Percentiles rank a stretch among this genome's conserved stretches.
Evolutionary conservation across 2,113 vertebrate genomes (phyloP).

Genomic region (Corythoichthys haematopterus): DNA sequence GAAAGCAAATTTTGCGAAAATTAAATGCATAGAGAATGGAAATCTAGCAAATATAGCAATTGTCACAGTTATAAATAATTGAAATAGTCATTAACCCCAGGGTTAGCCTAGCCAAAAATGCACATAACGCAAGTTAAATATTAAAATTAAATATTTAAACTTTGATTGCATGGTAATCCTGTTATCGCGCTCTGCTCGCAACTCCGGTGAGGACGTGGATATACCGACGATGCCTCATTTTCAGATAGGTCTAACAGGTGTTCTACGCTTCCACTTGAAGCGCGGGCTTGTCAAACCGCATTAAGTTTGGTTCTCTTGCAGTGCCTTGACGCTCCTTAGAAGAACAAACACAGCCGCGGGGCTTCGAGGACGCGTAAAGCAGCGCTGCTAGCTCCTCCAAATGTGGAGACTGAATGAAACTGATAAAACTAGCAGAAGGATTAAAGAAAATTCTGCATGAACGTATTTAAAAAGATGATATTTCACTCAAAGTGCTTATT

Average conservation of each 20-base stretch:
- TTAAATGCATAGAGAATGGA: too few species aligned
- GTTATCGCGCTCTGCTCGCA: slow-evolving; percentile 8
- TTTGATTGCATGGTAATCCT: slow-evolving; percentile 13
- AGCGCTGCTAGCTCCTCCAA: slow-evolving; percentile 8
- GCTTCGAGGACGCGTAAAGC: not conserved
- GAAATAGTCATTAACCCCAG: slow-evolving; percentile 7
- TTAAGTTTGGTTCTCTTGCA: slow-evolving; percentile 35
- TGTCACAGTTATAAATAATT: slow-evolving; percentile 21
- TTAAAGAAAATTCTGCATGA: not conserved
- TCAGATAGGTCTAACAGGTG: slow-evolving; percentile 39
- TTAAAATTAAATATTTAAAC: not conserved
- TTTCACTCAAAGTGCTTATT: slow-evolving; percentile 1
- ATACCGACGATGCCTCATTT: not conserved
- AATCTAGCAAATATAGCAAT: not conserved
- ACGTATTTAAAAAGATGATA: not conserved
- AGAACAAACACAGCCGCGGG: slow-evolving; percentile 24
- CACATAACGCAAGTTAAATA: not conserved
- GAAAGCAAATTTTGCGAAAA: too few species aligned
- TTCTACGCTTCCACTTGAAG: slow-evolving; percentile 42
- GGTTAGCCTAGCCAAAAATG: not conserved
- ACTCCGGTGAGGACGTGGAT: not conserved
- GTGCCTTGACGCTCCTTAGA: slow-evolving; percentile 47
- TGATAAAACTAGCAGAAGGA: slow-evolving; percentile 19
- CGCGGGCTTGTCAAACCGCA: slow-evolving; percentile 34
- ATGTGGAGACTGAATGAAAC: not conserved